Evolutionary conservation across 1,140 invertebrate species (phyloP).

Genomic region (Formica exsecta): DNA sequence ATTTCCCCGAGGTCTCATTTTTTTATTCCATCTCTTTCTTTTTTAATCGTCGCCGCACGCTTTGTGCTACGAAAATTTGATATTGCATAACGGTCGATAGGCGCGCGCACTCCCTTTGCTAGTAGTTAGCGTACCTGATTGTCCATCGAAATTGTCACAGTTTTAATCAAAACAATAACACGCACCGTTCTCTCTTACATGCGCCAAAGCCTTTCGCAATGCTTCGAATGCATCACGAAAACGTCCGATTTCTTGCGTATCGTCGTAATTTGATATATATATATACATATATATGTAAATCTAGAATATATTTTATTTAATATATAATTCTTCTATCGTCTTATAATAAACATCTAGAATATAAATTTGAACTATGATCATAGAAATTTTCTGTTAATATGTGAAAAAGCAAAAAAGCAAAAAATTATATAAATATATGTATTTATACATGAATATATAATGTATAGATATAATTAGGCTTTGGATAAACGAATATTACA

Average conservation of each 20-base stretch:
- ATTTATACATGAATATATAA: no score
- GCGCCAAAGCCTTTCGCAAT: neutral
- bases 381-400: no score
- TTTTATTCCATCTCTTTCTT: constrained; percentile 32
- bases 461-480: no score
- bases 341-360: no score
- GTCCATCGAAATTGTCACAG: constrained; percentile 33
- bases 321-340: no score
- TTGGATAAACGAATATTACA: no score
- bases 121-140: constrained; percentile 14
- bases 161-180: constrained; percentile 53
- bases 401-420: no score
- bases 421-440: no score
- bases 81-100: constrained; percentile 33
- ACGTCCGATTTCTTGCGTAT: neutral
- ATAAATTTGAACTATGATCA: no score
- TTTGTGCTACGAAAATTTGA: constrained; percentile 62
- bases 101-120: neutral
- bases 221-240: neutral
- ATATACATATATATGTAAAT: neutral
- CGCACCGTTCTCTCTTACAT: neutral
- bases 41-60: constrained; percentile 43
- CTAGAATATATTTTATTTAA: neutral
- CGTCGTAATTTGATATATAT: neutral
- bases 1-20: constrained; percentile 53